Evolutionary conservation across 2,797 vertebrate genomes (phyloP).

Genomic region (Enteromius unitaeniatus): DNA sequence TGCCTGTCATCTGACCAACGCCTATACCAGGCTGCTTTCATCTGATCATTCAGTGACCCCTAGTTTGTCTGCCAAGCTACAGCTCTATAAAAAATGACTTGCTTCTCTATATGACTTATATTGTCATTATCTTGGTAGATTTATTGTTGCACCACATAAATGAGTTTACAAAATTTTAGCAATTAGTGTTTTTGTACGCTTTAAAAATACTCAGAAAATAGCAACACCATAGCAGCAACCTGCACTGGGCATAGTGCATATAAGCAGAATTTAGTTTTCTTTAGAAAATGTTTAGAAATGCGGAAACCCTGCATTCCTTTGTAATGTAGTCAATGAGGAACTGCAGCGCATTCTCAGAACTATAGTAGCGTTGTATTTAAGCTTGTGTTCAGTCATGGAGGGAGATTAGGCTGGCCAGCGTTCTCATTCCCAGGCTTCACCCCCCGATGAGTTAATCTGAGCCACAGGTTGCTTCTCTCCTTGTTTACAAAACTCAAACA

Average conservation of each 20-base stretch:
- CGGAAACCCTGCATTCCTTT: neutral
- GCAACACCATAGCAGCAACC: neutral
- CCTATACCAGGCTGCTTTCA: slow-evolving; percentile 10
- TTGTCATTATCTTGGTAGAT: no score
- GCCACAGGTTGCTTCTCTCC: slow-evolving; percentile 43
- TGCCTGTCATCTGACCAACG: slow-evolving; percentile 28
- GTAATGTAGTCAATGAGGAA: neutral
- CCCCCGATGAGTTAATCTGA: slow-evolving; percentile 47
- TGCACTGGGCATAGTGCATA: neutral
- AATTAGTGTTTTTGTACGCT: neutral
- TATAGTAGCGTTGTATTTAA: slow-evolving; percentile 33
- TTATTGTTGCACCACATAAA: neutral
- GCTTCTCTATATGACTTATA: no score
- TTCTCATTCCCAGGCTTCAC: slow-evolving; percentile 33
- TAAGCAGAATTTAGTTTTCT: neutral
- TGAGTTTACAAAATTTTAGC: neutral
- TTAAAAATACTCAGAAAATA: neutral
- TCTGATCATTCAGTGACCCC: slow-evolving; percentile 48
- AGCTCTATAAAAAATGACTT: neutral
- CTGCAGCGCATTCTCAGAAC: slow-evolving; percentile 21
- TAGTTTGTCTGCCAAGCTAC: slow-evolving; percentile 1
- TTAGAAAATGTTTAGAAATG: neutral
- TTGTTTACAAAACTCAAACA: slow-evolving; percentile 24
- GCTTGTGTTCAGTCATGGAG: slow-evolving; percentile 33
- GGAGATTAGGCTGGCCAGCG: slow-evolving; percentile 44